phyloP scores from a whole-genome alignment of 64 coral and sea anemone genomes.

The Platygyra sinensis region DNA sequence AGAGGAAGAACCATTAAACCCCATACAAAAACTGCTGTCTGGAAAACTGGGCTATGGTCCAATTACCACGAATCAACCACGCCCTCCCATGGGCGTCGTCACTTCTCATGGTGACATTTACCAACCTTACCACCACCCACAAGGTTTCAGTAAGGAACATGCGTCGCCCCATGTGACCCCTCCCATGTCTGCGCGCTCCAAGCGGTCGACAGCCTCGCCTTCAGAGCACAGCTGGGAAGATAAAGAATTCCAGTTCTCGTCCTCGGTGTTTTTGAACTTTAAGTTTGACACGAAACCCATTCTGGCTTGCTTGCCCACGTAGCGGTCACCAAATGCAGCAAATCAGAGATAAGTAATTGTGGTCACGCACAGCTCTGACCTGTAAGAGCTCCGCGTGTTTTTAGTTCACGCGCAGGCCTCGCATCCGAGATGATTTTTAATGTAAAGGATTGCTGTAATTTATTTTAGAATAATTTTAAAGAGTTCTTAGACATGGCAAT shows the following conservation, averaged over 20 bases:
- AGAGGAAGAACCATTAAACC: background rate
- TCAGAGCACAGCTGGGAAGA: slow-evolving; percentile 51
- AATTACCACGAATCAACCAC: background rate
- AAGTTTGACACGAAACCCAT: slow-evolving; percentile 50
- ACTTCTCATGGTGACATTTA: background rate
- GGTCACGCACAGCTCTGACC: no score
- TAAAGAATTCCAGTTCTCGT: slow-evolving; percentile 45
- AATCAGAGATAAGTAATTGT: no score
- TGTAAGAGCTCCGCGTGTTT: no score
- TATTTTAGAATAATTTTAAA: no score
- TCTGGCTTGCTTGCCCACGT: slow-evolving; percentile 31
- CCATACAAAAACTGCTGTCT: background rate
- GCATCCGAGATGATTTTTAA: no score
- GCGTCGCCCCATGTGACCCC: background rate
- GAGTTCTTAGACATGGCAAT: no score
- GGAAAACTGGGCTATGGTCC: background rate
- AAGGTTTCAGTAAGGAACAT: background rate
- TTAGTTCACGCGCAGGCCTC: no score
- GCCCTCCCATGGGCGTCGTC: background rate
- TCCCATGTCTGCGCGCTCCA: background rate
- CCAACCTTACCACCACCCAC: background rate
- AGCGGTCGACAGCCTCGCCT: background rate
- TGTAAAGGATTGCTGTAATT: no score
- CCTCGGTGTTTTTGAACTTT: slow-evolving; percentile 54
- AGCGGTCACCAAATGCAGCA: background rate